A percentile compares a stretch with the other conserved stretches of the same genome.
Conservation (phyloP, 2,888 invertebrate genomes). For the Macaria notata region DNA sequence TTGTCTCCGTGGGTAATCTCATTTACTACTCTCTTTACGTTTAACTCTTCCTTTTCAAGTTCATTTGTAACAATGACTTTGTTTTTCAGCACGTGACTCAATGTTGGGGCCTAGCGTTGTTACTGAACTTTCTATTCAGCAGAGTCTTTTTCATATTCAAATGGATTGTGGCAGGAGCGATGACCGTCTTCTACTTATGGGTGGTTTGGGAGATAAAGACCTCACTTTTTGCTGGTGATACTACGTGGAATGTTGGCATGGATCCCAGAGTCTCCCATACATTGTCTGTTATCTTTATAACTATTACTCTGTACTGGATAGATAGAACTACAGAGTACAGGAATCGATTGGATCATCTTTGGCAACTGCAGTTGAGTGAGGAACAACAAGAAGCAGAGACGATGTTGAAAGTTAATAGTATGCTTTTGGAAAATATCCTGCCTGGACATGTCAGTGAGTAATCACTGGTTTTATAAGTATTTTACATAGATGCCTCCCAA, state of each 20-base stretch:
- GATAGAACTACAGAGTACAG: slow-evolving; percentile 95
- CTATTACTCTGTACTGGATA: slow-evolving; percentile 90
- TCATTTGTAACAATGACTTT: slow-evolving; percentile 9
- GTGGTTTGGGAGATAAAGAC: slow-evolving; percentile 85
- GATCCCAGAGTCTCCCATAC: slow-evolving; percentile 88
- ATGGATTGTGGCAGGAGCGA: slow-evolving; percentile 85
- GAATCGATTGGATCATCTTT: slow-evolving; percentile 91
- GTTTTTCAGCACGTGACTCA: slow-evolving; percentile 88
- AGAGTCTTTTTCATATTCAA: slow-evolving; percentile 93
- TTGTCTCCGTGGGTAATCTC: slow-evolving; percentile 76
- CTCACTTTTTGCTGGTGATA: slow-evolving; percentile 80
- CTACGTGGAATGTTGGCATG: slow-evolving; percentile 87
- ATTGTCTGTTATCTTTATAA: slow-evolving; percentile 87
- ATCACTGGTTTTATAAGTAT: background rate
- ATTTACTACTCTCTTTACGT: slow-evolving; percentile 28
- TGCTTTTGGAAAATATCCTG: slow-evolving; percentile 94
- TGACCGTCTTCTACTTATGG: slow-evolving; percentile 85
- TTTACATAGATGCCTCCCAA: no score
- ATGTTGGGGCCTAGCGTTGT: slow-evolving; percentile 83
- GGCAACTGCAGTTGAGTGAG: slow-evolving; percentile 85
- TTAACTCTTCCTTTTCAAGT: background rate
- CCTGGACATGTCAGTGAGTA: slow-evolving; percentile 94
- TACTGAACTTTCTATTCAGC: slow-evolving; percentile 91
- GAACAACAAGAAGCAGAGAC: slow-evolving; percentile 93
- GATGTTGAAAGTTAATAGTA: slow-evolving; percentile 93